A percentile compares a stretch with the other conserved stretches of the same genome.
Evolutionary conservation across 2,888 invertebrate species (phyloP).

Genomic region (Nomada goodeniana): DNA sequence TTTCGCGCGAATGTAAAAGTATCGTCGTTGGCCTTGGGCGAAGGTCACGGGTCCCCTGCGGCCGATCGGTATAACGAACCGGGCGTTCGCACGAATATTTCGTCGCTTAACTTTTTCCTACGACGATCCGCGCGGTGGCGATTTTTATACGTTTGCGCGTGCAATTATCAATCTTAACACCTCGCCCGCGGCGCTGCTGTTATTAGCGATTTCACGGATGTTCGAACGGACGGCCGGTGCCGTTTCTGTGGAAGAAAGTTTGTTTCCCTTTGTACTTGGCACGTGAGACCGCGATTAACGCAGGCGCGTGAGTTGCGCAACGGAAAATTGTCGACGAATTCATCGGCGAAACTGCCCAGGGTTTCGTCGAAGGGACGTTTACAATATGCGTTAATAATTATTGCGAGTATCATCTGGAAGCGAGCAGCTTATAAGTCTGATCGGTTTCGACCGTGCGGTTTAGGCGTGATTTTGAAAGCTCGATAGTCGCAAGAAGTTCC

Average conservation of each 20-base stretch:
- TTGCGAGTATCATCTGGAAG: no score
- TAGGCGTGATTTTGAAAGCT: no score
- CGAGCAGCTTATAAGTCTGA: no score
- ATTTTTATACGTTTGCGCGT: not conserved
- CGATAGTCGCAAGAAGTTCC: no score
- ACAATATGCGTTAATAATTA: no score
- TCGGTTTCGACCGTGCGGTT: no score
- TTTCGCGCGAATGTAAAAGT: conserved; percentile 1
- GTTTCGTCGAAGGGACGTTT: no score
- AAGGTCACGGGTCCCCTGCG: not conserved
- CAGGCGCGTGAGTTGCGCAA: not conserved
- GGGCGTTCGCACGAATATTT: not conserved
- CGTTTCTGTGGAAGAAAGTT: not conserved
- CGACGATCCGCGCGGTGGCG: not conserved
- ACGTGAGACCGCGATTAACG: no score
- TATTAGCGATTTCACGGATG: conserved; percentile 11
- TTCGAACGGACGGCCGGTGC: not conserved
- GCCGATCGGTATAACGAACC: not conserved
- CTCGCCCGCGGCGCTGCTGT: not conserved
- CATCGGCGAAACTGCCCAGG: no score
- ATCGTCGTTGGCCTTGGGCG: conserved; percentile 4
- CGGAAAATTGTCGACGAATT: no score
- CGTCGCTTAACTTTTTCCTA: not conserved
- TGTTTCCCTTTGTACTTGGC: not conserved
- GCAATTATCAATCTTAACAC: conserved; percentile 11